phyloP scores from a whole-genome alignment of 1,140 invertebrate species.

The Drosophila burlai region DNA sequence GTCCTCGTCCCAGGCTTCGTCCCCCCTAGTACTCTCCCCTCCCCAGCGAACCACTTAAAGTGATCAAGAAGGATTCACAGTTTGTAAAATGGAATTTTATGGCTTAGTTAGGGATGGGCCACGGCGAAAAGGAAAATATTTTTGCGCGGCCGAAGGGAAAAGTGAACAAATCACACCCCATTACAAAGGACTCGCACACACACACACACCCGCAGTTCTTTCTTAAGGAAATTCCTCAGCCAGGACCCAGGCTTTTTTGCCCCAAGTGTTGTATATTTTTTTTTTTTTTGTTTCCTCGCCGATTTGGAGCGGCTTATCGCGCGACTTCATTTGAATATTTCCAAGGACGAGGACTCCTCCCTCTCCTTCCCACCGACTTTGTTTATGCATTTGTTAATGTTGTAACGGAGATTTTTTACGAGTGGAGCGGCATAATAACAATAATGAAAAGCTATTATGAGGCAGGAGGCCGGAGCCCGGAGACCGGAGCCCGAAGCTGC shows the following conservation, averaged over 20 bases:
- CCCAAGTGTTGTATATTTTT: conserved; percentile 4
- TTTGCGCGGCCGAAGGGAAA: conserved; percentile 62
- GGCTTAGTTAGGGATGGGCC: conserved; percentile 65
- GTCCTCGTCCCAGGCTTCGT: background rate
- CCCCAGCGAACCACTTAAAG: conserved; percentile 79
- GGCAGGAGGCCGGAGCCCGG: conserved; percentile 47
- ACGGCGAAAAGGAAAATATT: conserved; percentile 62
- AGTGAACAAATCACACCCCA: conserved; percentile 85
- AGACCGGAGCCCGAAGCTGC: conserved; percentile 19
- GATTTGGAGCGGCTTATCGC: conserved; percentile 84
- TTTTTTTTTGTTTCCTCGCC: conserved; percentile 48
- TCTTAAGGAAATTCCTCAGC: conserved; percentile 57
- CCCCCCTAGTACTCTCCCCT: background rate
- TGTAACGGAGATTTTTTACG: conserved; percentile 83
- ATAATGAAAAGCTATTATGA: conserved; percentile 85
- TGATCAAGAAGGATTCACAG: conserved; percentile 85
- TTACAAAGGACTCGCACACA: conserved; percentile 54
- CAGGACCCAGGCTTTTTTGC: conserved; percentile 31
- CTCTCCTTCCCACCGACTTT: conserved; percentile 33
- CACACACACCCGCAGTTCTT: conserved; percentile 32
- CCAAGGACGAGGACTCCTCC: conserved; percentile 3
- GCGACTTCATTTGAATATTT: conserved; percentile 85
- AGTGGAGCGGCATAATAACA: conserved; percentile 80
- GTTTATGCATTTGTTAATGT: conserved; percentile 84
- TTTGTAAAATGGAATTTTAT: conserved; percentile 85